Percentiles rank a stretch among this genome's conserved stretches.
Evolutionary conservation across 2,888 invertebrate species (phyloP).

Genomic region (Dynastes tityus): DNA sequence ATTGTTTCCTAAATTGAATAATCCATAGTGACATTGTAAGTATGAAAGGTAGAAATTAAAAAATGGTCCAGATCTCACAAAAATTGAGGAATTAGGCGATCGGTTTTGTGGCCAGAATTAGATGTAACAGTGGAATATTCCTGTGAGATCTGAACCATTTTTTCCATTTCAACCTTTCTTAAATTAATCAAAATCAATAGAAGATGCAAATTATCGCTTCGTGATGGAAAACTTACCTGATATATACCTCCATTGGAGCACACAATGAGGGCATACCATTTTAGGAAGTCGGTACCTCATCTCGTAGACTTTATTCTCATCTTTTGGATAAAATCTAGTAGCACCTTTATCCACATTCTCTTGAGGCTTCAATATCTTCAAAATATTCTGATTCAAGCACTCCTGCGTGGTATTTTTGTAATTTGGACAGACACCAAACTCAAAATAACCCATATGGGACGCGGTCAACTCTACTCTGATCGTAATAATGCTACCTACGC

Average conservation of each 20-base stretch:
- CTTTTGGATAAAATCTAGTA: constrained; percentile 81
- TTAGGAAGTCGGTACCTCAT: constrained; percentile 75
- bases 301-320: constrained; percentile 86
- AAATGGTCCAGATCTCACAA: too few relatives aligned
- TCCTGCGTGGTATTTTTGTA: constrained; percentile 80
- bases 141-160: too few relatives aligned
- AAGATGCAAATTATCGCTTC: too few relatives aligned
- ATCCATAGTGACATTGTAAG: too few relatives aligned
- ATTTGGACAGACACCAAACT: constrained; percentile 87
- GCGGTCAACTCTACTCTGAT: constrained; percentile 90
- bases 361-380: constrained; percentile 72
- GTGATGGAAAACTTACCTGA: constrained; percentile 17
- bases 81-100: too few relatives aligned
- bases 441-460: constrained; percentile 89
- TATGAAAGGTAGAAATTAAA: too few relatives aligned
- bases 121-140: too few relatives aligned
- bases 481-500: constrained; percentile 78
- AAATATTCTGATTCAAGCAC: constrained; percentile 83
- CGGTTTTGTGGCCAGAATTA: too few relatives aligned
- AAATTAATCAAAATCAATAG: background rate
- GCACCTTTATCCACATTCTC: constrained; percentile 71
- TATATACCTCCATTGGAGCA: constrained; percentile 86
- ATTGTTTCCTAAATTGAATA: constrained; percentile 75
- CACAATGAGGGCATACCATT: constrained; percentile 85
- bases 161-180: too few relatives aligned